These are phyloP conservation scores for Ophraella communa DNA, from an alignment of 2,888 invertebrate species.

Conservation along the genomic window DNA sequence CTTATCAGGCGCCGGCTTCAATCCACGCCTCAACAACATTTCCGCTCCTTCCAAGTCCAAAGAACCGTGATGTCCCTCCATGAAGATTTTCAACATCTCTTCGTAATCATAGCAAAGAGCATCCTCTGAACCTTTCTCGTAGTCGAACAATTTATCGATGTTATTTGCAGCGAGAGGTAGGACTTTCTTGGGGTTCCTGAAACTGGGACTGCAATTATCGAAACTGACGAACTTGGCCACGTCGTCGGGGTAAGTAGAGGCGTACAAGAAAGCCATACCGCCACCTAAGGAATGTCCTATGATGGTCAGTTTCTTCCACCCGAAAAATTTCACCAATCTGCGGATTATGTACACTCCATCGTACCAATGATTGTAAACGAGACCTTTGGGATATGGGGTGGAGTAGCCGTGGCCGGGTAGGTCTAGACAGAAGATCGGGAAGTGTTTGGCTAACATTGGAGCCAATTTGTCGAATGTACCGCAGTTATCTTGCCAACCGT, in stretches of 20 bases:
- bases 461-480: slow-evolving; percentile 80
- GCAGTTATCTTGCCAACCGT: slow-evolving; percentile 90
- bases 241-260: slow-evolving; percentile 76
- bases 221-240: slow-evolving; percentile 74
- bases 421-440: slow-evolving; percentile 78
- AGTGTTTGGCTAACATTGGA: slow-evolving; percentile 68
- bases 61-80: slow-evolving; percentile 74
- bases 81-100: slow-evolving; percentile 77
- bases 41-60: slow-evolving; percentile 73
- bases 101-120: slow-evolving; percentile 76
- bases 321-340: slow-evolving; percentile 75
- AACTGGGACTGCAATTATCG: slow-evolving; percentile 81
- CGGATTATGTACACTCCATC: slow-evolving; percentile 76
- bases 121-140: slow-evolving; percentile 69
- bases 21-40: slow-evolving; percentile 78
- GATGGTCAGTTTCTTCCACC: slow-evolving; percentile 76
- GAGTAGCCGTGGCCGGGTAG: slow-evolving; percentile 83
- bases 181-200: slow-evolving; percentile 65
- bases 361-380: slow-evolving; percentile 83
- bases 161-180: slow-evolving; percentile 65
- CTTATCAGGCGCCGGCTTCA: slow-evolving; percentile 63
- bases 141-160: slow-evolving; percentile 75
- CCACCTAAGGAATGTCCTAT: slow-evolving; percentile 84
- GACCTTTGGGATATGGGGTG: slow-evolving; percentile 73
- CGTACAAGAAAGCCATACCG: slow-evolving; percentile 80